phyloP scores from a whole-genome alignment of 2,113 vertebrate genomes.

The Penelope pileata region DNA sequence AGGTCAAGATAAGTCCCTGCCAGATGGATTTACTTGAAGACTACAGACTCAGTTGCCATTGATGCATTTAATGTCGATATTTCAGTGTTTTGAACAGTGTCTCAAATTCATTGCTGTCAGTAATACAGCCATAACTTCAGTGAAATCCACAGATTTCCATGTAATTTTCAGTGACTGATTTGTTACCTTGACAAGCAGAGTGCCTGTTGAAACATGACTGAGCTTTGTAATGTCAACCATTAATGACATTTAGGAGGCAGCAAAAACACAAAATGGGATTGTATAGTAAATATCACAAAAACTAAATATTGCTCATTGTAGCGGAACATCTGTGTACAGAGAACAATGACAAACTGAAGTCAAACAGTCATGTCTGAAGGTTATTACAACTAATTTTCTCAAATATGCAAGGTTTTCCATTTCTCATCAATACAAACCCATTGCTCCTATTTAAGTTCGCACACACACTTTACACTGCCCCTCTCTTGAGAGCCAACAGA shows the following conservation, averaged over 20 bases:
- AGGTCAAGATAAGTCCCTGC: neutral
- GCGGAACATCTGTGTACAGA: neutral
- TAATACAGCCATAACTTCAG: neutral
- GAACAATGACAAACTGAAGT: neutral
- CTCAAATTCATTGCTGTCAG: neutral
- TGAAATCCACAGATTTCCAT: neutral
- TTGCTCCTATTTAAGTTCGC: neutral
- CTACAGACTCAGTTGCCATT: neutral
- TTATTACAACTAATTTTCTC: neutral
- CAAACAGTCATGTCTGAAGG: neutral
- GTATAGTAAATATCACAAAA: conserved; percentile 7
- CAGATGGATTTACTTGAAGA: neutral
- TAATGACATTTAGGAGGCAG: neutral
- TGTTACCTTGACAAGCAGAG: neutral
- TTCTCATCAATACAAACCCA: neutral
- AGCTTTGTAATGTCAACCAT: neutral
- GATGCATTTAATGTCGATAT: neutral
- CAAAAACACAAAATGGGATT: neutral
- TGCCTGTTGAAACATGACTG: neutral
- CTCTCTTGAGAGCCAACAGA: neutral
- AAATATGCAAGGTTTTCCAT: neutral
- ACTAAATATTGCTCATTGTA: neutral
- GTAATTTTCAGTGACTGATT: neutral
- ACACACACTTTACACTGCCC: neutral
- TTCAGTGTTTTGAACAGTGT: neutral